Evolutionary conservation across 2,113 vertebrate genomes (phyloP), one percentile per base, ranked within the genome.

Genomic region (Semicossyphus pulcher): DNA sequence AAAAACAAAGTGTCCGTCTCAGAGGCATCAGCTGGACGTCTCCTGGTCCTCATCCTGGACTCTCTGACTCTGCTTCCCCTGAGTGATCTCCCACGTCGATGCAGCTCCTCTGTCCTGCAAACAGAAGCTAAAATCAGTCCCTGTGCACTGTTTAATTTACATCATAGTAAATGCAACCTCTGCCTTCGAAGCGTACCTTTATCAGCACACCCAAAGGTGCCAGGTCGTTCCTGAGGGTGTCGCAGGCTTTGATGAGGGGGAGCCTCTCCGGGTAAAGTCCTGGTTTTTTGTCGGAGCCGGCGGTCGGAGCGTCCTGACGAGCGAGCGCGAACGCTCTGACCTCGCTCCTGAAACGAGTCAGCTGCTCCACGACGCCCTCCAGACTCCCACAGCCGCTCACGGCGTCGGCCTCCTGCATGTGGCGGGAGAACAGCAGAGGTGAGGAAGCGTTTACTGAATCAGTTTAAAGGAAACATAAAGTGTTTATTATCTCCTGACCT

Each of bases 31-130:
- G 34, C 31, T 45, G 31, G 56, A 37, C 1, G 29, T 20, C 7
- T 84, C 56, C 60, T 74, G 26, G 20, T 63, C 58, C 36, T 72
- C 7, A 4, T 84, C 64, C 20, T 60, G 72, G 11, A 37, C 49
- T 2, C 2, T 68, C 59, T 78, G 86, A 10, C 60, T 78, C 1
- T 2, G 68, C 42, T 63, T 78, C 7, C 57, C 83, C n/a, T n/a
- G 20, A 5, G 69, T 90, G 0, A 96, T 86, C 61, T 98, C 96
- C 97, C 97, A 99, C 0, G 96, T 98, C 11, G 97, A 97, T 10
- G 69, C 66, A 1, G 84, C 75, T 60, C 95, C 94, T 93, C 96
- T 90, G 65, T 99, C 97, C 97, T 99, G 76, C n/a, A 10, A 20
- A 81, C 20, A 63, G 44, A 48, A 41, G 16, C 1, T n/a, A n/a